phyloP scores from a whole-genome alignment of 30 jellyfish, hydroid and myxozoan species.

The Rhopilema esculentum region DNA sequence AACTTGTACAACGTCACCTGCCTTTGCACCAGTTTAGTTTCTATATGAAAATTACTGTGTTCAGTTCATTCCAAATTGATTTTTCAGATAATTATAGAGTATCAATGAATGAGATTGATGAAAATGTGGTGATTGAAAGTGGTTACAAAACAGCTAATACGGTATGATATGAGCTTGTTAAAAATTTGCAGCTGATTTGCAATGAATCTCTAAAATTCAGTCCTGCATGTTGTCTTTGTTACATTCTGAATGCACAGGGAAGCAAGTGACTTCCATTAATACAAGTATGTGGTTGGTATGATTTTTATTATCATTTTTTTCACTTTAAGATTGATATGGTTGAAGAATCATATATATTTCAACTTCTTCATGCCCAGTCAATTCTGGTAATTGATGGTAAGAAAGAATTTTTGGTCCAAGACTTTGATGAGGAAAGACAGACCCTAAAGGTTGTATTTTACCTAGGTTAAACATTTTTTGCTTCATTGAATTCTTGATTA shows the following conservation, averaged over 20 bases:
- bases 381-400: constrained; percentile 23
- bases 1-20: background rate
- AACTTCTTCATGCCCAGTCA: constrained; percentile 20
- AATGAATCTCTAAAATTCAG: background rate
- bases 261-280: background rate
- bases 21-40: background rate
- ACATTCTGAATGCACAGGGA: background rate
- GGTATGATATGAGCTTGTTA: background rate
- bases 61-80: background rate
- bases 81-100: background rate
- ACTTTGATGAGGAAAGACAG: constrained; percentile 18
- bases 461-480: background rate
- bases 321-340: background rate
- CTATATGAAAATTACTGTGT: too few species aligned
- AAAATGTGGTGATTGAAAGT: background rate
- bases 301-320: background rate
- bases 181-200: background rate
- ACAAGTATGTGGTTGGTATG: background rate
- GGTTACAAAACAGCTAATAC: background rate
- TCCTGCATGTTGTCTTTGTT: background rate
- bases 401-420: constrained; percentile 24
- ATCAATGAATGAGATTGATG: background rate
- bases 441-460: constrained; percentile 21
- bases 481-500: background rate
- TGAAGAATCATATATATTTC: constrained; percentile 10